phyloP scores from a whole-genome alignment of 2,797 vertebrate species.

The Lagodon rhomboides region DNA sequence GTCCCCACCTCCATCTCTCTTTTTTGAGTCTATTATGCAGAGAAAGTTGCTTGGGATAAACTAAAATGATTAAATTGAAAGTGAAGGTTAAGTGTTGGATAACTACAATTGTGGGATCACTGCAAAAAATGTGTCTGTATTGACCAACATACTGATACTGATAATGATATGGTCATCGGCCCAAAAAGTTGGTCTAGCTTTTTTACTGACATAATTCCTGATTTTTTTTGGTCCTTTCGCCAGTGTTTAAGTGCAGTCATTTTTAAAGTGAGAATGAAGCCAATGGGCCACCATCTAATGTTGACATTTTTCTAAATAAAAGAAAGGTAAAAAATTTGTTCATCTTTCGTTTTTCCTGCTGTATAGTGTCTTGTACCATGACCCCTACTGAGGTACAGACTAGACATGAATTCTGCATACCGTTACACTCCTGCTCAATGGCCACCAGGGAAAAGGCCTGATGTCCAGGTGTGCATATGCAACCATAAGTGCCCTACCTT shows the following conservation, averaged over 20 bases:
- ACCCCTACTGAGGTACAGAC: neutral
- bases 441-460: slow-evolving; percentile 2
- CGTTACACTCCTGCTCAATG: neutral
- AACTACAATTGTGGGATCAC: no score
- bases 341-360: neutral
- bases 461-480: slow-evolving; percentile 41
- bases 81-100: no score
- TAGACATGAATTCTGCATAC: neutral
- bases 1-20: no score
- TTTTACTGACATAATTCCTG: neutral
- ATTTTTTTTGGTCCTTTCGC: neutral
- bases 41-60: no score
- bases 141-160: no score
- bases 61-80: no score
- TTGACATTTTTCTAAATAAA: neutral
- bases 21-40: no score
- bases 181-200: no score
- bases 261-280: neutral
- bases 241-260: neutral
- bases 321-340: neutral
- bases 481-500: slow-evolving; percentile 37
- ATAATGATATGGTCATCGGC: no score
- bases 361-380: neutral
- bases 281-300: neutral
- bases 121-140: no score